These are phyloP conservation scores for Drosophila nigritarsus DNA, from an alignment of 2,888 invertebrate species.

Conservation along the genomic window DNA sequence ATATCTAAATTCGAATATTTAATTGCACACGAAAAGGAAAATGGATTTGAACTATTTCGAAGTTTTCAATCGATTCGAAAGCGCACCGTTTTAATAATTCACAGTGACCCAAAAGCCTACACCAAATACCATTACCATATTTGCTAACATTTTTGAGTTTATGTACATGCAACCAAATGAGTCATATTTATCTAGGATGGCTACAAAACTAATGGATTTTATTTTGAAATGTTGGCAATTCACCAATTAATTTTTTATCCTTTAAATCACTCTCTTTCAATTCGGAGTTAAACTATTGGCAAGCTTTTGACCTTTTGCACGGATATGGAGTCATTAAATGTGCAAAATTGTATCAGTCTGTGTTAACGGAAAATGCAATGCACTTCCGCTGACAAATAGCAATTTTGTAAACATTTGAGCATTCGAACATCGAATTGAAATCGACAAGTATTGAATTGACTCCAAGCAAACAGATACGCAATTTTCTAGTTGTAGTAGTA, in stretches of 20 bases:
- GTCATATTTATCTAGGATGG: neutral
- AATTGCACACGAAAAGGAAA: neutral
- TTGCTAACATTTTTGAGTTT: neutral
- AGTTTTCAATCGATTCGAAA: neutral
- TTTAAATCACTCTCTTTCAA: neutral
- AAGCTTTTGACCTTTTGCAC: neutral
- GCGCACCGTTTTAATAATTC: neutral
- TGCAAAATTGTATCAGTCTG: conserved; percentile 24
- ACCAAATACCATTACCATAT: neutral
- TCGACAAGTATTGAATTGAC: conserved; percentile 52
- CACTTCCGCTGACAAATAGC: conserved; percentile 60
- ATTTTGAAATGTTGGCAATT: neutral
- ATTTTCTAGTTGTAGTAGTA: neutral
- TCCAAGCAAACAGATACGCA: conserved; percentile 47
- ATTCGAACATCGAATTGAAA: conserved; percentile 29
- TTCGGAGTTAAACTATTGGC: neutral
- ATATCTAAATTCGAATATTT: neutral
- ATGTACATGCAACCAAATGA: neutral
- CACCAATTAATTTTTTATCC: neutral
- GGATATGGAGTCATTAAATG: conserved; percentile 16
- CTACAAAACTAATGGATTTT: neutral
- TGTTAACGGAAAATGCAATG: conserved; percentile 53
- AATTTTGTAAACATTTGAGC: conserved; percentile 54
- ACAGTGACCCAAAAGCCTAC: neutral
- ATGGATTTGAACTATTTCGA: neutral